A percentile compares a stretch with the other conserved stretches of the same genome.
Conservation (phyloP, 2,797 vertebrate species). For the Netta rufina region DNA sequence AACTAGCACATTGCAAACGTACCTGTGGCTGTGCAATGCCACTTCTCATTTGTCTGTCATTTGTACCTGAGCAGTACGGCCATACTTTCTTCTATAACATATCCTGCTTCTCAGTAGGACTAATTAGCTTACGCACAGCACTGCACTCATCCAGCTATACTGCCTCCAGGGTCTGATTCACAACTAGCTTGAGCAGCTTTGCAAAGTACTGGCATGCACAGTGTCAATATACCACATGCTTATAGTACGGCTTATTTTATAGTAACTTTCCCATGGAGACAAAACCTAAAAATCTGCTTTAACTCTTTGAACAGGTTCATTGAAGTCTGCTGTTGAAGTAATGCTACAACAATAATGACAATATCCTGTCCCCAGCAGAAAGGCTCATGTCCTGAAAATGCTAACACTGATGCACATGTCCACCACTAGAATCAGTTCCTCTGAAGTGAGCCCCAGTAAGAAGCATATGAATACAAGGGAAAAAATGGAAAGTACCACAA, state of each 20-base stretch:
- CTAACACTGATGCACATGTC: not conserved
- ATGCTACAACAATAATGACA: not conserved
- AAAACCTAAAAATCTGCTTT: conserved; percentile 49
- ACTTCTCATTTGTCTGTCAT: not conserved
- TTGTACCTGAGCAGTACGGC: not conserved
- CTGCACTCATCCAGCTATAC: not conserved
- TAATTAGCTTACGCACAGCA: conserved; percentile 46
- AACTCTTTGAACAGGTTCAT: not conserved
- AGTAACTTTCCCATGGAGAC: conserved; percentile 15
- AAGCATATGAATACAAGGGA: not conserved
- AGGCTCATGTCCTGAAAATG: not conserved
- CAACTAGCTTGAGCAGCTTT: conserved; percentile 20
- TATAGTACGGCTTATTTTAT: not conserved
- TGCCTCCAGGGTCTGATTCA: conserved; percentile 31
- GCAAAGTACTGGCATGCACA: not conserved
- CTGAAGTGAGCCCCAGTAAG: not conserved
- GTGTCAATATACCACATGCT: not conserved
- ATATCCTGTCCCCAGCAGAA: not conserved
- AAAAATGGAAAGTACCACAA: not conserved
- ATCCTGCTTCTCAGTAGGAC: conserved; percentile 20
- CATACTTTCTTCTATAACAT: not conserved
- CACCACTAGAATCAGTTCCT: not conserved
- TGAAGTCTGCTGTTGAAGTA: not conserved
- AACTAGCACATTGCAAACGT: not conserved
- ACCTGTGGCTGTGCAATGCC: not conserved